Percentiles rank a stretch among this genome's conserved stretches.
phyloP scores from a whole-genome alignment of 2,113 vertebrate species.

The Saguinus midas region DNA sequence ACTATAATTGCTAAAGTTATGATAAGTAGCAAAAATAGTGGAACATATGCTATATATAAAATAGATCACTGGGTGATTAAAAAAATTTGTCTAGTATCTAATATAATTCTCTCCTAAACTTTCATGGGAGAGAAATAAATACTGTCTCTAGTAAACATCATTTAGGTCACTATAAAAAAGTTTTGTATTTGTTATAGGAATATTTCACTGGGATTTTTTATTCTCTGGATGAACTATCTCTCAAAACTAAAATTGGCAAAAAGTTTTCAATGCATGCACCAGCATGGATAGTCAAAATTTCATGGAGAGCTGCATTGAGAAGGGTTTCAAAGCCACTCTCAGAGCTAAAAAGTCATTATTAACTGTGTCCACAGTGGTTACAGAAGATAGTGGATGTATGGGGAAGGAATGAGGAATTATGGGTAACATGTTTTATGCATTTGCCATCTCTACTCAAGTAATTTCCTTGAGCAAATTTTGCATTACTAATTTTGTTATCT shows the following conservation, averaged over 20 bases:
- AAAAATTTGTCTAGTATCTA: not conserved
- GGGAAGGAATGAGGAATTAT: not conserved
- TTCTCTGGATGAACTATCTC: not conserved
- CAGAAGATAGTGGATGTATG: not conserved
- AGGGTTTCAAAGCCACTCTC: not conserved
- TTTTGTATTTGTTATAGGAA: not conserved
- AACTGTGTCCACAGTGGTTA: not conserved
- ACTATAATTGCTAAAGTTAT: not conserved
- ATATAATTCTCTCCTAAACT: not conserved
- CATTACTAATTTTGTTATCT: conserved; percentile 12
- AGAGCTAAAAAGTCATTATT: not conserved
- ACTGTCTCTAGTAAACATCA: not conserved
- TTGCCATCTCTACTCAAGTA: not conserved
- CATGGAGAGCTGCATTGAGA: not conserved
- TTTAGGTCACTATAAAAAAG: not conserved
- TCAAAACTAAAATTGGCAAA: not conserved
- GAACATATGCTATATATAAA: not conserved
- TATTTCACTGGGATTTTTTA: not conserved
- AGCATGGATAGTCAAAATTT: not conserved
- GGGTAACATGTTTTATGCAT: not conserved
- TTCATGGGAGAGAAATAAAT: not conserved
- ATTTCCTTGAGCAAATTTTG: not conserved
- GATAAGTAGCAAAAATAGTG: not conserved
- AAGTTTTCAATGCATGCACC: not conserved
- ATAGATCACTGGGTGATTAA: not conserved